phyloP scores from a whole-genome alignment of 2,113 vertebrate genomes.

The Scalopus aquaticus region DNA sequence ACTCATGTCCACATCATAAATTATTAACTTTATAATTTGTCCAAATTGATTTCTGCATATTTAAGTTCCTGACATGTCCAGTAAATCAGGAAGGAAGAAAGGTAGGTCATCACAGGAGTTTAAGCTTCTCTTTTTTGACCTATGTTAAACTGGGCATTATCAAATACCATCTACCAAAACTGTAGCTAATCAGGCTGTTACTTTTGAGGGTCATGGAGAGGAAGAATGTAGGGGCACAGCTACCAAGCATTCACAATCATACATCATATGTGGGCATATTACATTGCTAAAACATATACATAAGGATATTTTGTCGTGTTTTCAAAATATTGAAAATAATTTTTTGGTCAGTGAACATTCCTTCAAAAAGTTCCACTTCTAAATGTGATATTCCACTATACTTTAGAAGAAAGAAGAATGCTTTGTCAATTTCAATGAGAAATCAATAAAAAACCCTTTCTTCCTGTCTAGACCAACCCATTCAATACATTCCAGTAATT shows the following conservation, averaged over 20 bases:
- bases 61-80: background rate
- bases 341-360: conserved; percentile 1
- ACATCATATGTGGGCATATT: background rate
- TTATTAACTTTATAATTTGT: background rate
- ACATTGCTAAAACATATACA: background rate
- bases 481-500: conserved; percentile 53
- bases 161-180: background rate
- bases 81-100: background rate
- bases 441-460: conserved; percentile 55
- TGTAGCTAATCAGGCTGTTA: background rate
- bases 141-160: background rate
- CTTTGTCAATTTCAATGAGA: conserved; percentile 11
- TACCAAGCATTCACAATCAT: background rate
- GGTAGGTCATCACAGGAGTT: background rate
- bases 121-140: background rate
- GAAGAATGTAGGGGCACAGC: fast-evolving
- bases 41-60: background rate
- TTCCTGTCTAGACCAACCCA: background rate
- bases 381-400: conserved; percentile 9
- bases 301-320: conserved; percentile 29
- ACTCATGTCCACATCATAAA: background rate
- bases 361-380: conserved; percentile 46
- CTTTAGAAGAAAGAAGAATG: conserved; percentile 6
- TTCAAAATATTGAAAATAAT: conserved; percentile 27
- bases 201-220: background rate